These are phyloP conservation scores for Lucinisca nassula DNA, from an alignment of 2,888 invertebrate genomes.

Conservation along the genomic window DNA sequence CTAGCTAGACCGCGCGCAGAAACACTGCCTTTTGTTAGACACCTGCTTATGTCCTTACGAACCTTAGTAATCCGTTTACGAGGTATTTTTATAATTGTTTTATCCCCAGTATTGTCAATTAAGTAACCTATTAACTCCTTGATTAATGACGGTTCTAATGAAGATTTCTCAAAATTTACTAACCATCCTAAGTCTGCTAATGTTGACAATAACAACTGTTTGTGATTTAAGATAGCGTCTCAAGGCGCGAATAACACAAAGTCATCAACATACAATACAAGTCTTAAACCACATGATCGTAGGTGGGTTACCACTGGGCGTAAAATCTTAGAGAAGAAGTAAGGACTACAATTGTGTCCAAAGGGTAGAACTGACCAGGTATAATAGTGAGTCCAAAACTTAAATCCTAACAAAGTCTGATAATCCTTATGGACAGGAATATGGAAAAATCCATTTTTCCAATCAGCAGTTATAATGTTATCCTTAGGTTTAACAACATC, in stretches of 20 bases:
- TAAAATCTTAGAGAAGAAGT: conserved; percentile 3
- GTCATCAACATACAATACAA: conserved; percentile 14
- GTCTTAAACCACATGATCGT: neutral
- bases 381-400: neutral
- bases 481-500: neutral
- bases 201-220: neutral
- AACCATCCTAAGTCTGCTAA: neutral
- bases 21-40: neutral
- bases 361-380: neutral
- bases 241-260: neutral
- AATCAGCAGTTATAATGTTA: neutral
- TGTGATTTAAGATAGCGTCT: neutral
- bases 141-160: conserved; percentile 9
- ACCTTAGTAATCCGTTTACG: neutral
- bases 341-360: conserved; percentile 3
- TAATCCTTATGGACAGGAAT: neutral
- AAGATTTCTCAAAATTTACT: neutral
- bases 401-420: conserved; percentile 11
- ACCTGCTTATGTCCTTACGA: neutral
- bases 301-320: conserved; percentile 6
- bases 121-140: conserved; percentile 19
- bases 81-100: neutral
- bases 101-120: conserved; percentile 4
- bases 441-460: neutral
- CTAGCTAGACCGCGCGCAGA: neutral